Evolutionary conservation across 2,888 invertebrate species (phyloP).

Genomic region (Pilophorus perplexus): DNA sequence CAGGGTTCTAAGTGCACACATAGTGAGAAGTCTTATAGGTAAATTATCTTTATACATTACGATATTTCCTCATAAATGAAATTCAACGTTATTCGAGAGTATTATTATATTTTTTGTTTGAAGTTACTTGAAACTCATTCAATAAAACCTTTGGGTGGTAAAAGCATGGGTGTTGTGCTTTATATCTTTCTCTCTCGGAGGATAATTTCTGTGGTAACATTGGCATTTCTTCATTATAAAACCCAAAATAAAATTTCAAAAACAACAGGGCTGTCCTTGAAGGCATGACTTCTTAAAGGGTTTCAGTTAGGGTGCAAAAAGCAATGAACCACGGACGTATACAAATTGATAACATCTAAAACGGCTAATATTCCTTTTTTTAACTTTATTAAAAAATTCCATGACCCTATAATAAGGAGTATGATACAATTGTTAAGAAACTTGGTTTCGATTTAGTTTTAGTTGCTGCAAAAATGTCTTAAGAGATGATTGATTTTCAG

Average conservation of each 20-base stretch:
- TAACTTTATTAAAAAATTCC: constrained; percentile 18
- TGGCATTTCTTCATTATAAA: too few relatives aligned
- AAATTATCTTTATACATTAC: constrained; percentile 31
- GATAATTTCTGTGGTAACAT: too few relatives aligned
- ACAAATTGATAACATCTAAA: constrained; percentile 26
- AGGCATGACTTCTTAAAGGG: too few relatives aligned
- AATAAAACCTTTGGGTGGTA: too few relatives aligned
- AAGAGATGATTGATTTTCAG: constrained; percentile 6
- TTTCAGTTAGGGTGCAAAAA: too few relatives aligned
- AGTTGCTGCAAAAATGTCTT: constrained; percentile 2
- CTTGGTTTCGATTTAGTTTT: constrained; percentile 7
- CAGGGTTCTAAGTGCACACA: constrained; percentile 18
- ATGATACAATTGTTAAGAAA: constrained; percentile 17
- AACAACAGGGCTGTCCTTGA: too few relatives aligned
- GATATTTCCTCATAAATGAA: constrained; percentile 26
- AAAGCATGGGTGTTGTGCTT: too few relatives aligned
- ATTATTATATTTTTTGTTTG: constrained; percentile 15
- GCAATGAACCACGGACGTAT: constrained; percentile 10
- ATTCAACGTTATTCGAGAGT: constrained; percentile 14
- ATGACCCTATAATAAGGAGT: constrained; percentile 25
- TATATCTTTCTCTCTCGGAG: too few relatives aligned
- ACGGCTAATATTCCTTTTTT: constrained; percentile 19
- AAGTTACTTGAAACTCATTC: too few relatives aligned
- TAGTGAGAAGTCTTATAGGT: constrained; percentile 27
- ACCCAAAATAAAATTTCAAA: too few relatives aligned